These are phyloP conservation scores for Ptilorrhoa leucosticta DNA, from an alignment of 2,113 vertebrate genomes.

Conservation along the genomic window DNA sequence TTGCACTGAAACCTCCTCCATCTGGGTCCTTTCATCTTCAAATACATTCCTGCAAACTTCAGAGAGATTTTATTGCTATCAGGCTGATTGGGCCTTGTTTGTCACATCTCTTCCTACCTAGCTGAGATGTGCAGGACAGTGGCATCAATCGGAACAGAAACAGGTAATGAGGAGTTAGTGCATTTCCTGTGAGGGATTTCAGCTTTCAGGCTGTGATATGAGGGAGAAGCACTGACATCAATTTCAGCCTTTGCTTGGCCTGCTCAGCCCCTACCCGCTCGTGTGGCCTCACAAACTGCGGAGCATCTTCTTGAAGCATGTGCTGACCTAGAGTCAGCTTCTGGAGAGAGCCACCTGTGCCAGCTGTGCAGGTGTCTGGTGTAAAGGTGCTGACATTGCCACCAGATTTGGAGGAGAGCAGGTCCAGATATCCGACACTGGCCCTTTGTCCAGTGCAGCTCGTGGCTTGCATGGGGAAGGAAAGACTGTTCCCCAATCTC, in stretches of 20 bases:
- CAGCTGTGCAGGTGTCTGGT: not conserved
- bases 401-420: not conserved
- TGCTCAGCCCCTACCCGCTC: not conserved
- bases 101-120: not conserved
- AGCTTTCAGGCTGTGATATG: not conserved
- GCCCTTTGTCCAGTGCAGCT: not conserved
- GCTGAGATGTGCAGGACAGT: not conserved
- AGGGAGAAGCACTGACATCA: not conserved
- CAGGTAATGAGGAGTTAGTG: not conserved
- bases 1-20: not conserved
- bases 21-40: not conserved
- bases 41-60: not conserved
- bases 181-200: not conserved
- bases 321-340: not conserved
- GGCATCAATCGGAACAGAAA: not conserved
- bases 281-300: not conserved
- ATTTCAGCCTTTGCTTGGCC: not conserved
- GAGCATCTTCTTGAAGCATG: not conserved
- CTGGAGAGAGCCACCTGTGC: not conserved
- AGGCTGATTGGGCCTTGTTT: not conserved
- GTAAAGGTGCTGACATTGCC: not conserved
- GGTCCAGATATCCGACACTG: not conserved
- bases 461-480: fast-evolving
- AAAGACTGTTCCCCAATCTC: not conserved
- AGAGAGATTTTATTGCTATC: not conserved